Base-by-base conservation (phyloP, 1,140 invertebrate species). In the Ooceraea biroi region DNA sequence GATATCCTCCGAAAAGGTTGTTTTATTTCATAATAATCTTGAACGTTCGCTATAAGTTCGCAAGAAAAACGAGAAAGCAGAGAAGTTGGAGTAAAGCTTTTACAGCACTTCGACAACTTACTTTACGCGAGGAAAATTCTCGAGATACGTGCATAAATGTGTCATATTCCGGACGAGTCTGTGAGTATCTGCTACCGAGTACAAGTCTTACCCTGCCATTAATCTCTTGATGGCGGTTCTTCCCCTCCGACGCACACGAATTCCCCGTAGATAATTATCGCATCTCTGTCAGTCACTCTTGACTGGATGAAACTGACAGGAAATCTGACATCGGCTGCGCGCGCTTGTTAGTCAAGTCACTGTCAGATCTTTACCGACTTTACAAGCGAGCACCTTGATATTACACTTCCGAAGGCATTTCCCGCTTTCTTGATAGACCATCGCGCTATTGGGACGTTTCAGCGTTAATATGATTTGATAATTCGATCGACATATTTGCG, bases 241-340 rank as follows among this genome's bases (percentile, higher is more conserved):
- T 12, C 63, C 63, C 50, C 69, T 69, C 76, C 44, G 65, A 69
- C 76, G 69, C 30, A 80, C 44, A 12, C 36, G 74, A 74, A 85
- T 61, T 55, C 69, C 44, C 61, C 58, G 68, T 84, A 65, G 65
- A 69, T 84, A 84, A 84, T 84, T 85, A 84, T 74, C 63, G 82
- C 55, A 68, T 80, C 66, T 30, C 55, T 57, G 83, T 85, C 73
- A 72, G 66, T 82, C 36, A 46, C 60, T 44, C 55, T 71, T 7
- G 36, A 36, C 41, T 65, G 46, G 14, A 63, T 69, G 52, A 80
- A 61, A 58, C 85, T 55, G 85, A 71, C 73, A 11, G 48, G 46
- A 52, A 48, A 69, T 77, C 52, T 77, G 84, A 77, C 84, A 55
- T 46, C 55, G 11, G 30, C 41, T 66, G 30, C 19, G 25, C 30